Conservation (phyloP, 2,888 invertebrate species). For the Agrotis ipsilon region DNA sequence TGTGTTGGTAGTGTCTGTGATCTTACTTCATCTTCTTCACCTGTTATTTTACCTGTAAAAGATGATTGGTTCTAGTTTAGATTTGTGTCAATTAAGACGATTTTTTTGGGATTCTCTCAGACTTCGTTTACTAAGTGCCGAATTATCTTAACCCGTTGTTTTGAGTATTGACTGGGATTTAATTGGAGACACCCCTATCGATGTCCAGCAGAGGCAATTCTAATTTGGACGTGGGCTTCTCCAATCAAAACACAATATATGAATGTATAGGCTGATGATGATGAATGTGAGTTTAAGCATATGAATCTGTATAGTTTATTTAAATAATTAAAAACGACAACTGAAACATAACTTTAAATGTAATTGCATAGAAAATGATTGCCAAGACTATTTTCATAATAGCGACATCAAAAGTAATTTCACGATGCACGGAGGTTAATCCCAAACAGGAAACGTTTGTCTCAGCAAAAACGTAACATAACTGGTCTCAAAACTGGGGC, state of each 20-base stretch:
- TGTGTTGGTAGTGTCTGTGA: conserved; percentile 56
- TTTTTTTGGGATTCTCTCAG: no score
- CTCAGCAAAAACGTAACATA: conserved; percentile 59
- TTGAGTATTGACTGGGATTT: neutral
- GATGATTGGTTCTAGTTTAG: neutral
- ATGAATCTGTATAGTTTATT: neutral
- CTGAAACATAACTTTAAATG: neutral
- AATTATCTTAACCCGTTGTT: neutral
- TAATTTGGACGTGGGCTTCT: no score
- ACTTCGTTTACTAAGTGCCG: no score
- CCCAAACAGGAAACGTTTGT: conserved; percentile 38
- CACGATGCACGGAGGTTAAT: conserved; percentile 37
- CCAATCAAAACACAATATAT: no score
- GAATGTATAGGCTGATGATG: no score
- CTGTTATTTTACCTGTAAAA: conserved; percentile 82
- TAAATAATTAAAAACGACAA: no score
- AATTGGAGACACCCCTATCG: no score
- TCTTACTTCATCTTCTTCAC: conserved; percentile 80
- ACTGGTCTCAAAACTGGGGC: conserved; percentile 69
- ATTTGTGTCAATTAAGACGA: neutral
- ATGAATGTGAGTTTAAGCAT: neutral
- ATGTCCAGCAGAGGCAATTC: no score
- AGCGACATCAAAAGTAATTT: conserved; percentile 12
- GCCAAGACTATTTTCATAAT: neutral
- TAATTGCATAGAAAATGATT: neutral